Evolutionary conservation across 2,113 vertebrate species (phyloP).

Genomic region (Chascanopsetta lugubris): DNA sequence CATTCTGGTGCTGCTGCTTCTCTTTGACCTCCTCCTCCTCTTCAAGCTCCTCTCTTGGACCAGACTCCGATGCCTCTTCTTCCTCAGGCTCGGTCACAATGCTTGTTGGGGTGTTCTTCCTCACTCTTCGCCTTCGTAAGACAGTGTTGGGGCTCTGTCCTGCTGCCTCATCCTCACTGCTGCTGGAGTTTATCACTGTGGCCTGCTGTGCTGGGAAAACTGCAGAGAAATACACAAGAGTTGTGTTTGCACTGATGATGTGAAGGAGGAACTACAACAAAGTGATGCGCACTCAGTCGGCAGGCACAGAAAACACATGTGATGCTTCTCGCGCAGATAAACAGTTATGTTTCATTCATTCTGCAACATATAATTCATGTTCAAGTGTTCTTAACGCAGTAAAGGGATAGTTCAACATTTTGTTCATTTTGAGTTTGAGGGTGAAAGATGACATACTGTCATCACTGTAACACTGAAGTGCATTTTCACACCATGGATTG

Average conservation of each 20-base stretch:
- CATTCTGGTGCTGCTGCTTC: constrained; percentile 41
- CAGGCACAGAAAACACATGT: background rate
- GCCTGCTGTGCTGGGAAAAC: constrained; percentile 66
- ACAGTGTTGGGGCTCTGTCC: constrained; percentile 67
- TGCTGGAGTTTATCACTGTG: constrained; percentile 80
- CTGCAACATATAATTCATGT: background rate
- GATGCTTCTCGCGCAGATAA: constrained; percentile 27
- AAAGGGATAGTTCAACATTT: background rate
- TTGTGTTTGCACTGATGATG: background rate
- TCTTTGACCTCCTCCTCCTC: constrained; percentile 71
- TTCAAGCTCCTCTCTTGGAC: constrained; percentile 68
- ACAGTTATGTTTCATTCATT: background rate
- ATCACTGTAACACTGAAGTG: no score
- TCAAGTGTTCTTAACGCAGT: background rate
- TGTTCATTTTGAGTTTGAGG: no score
- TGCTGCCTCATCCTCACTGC: constrained; percentile 81
- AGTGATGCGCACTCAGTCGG: background rate
- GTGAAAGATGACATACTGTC: no score
- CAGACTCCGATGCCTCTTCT: constrained; percentile 70
- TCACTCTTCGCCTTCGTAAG: constrained; percentile 84
- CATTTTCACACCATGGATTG: no score
- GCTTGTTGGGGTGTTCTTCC: constrained; percentile 78
- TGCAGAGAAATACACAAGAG: constrained; percentile 37
- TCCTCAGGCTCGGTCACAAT: constrained; percentile 80
- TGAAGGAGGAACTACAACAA: background rate